These are phyloP conservation scores for Artibeus jamaicensis DNA, from an alignment of 2,797 vertebrate species.

Conservation along the genomic window DNA sequence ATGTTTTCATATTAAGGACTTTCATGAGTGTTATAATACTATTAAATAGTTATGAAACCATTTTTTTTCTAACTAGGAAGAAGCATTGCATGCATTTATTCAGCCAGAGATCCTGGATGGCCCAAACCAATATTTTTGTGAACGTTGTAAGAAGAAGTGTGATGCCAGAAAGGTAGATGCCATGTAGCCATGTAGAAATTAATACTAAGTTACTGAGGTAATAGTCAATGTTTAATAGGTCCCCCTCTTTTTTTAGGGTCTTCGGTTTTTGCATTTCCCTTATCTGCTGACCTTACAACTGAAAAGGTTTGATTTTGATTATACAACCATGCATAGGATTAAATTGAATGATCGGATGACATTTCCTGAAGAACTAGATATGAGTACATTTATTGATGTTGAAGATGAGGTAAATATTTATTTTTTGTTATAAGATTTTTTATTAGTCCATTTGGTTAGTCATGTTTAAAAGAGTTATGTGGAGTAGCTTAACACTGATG, in stretches of 20 bases:
- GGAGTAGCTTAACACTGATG: neutral
- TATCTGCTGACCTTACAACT: conserved; percentile 97
- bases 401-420: conserved; percentile 94
- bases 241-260: conserved; percentile 85
- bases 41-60: conserved; percentile 55
- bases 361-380: conserved; percentile 98
- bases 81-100: conserved; percentile 98
- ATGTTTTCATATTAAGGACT: conserved; percentile 2
- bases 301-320: conserved; percentile 99
- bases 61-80: conserved; percentile 88
- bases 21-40: conserved; percentile 34
- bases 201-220: neutral
- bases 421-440: conserved; percentile 26
- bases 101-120: conserved; percentile 98
- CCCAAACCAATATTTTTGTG: conserved; percentile 99
- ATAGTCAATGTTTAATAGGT: conserved; percentile 37
- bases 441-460: neutral
- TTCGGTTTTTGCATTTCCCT: conserved; percentile 97
- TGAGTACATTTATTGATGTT: conserved; percentile 97
- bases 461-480: conserved; percentile 9
- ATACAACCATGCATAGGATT: conserved; percentile 99
- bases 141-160: conserved; percentile 99
- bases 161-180: conserved; percentile 95
- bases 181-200: neutral
- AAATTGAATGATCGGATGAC: conserved; percentile 99